phyloP scores from a whole-genome alignment of 2,888 invertebrate species.

The Metalampra italica region DNA sequence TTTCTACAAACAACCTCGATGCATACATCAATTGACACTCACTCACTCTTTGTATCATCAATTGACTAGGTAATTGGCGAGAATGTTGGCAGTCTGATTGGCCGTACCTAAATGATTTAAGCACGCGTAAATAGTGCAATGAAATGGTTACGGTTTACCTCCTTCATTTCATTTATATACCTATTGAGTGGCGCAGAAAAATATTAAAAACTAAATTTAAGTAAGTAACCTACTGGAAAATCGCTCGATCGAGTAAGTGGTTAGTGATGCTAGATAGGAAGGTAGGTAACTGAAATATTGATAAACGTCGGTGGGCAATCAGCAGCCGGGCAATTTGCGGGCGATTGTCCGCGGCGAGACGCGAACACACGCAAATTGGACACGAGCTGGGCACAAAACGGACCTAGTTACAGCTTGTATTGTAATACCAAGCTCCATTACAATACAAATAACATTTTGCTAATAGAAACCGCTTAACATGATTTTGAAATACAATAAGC shows the following conservation, averaged over 20 bases:
- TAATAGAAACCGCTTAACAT: slow-evolving; percentile 6
- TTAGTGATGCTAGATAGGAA: not conserved
- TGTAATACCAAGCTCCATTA: slow-evolving; percentile 15
- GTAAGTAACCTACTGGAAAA: no score
- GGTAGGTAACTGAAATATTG: slow-evolving; percentile 47
- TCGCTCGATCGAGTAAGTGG: not conserved
- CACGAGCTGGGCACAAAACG: slow-evolving; percentile 46
- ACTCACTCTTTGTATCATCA: no score
- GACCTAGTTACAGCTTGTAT: slow-evolving; percentile 43
- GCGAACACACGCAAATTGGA: slow-evolving; percentile 63
- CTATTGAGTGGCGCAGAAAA: no score
- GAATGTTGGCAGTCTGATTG: no score
- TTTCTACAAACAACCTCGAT: not conserved
- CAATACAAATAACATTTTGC: slow-evolving; percentile 4
- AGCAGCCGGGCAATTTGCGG: slow-evolving; percentile 66
- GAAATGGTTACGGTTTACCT: no score
- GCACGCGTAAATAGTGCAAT: no score
- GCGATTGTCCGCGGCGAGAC: slow-evolving; percentile 71
- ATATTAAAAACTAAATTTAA: no score
- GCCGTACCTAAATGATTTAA: no score
- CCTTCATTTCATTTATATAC: no score
- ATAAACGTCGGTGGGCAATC: slow-evolving; percentile 71
- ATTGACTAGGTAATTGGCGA: no score
- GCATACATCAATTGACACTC: no score
- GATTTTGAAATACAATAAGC: slow-evolving; percentile 1